Base-by-base conservation (phyloP, 2,797 vertebrate species). In the Lemur catta region DNA sequence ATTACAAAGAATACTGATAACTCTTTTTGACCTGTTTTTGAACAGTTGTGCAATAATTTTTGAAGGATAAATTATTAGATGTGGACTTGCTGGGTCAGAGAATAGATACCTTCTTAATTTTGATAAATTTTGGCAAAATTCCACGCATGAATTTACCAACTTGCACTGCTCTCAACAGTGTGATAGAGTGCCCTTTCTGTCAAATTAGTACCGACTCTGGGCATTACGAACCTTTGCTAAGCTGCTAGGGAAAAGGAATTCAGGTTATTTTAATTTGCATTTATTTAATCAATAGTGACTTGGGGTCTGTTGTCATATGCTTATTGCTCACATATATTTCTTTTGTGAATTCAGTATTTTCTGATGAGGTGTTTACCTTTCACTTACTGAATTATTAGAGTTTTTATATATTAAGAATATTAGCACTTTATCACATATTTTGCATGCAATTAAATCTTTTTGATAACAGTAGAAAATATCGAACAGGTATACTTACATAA, bases 281-380 rank as follows among this genome's bases (percentile, higher is more conserved):
- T 96, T 96, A 59, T 92, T 97, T 59, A n/a, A 87, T 79, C 30
- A 96, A 33, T 41, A 93, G 48, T 81, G 38, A 78, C 30, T 74
- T 95, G 63, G n/a, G 35, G 30, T 80, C 46, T 55, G 26, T 3
- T 50, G 75, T 84, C 28, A 50, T 69, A 43, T 61, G 61, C 35
- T 74, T 82, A 52, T 75, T 71, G 38, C 89, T 13, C 84, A 93
- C 35, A 55, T 63, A 0, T 65, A 59, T 79, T 97, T 71, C 71
- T 88, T 78, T 84, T 61, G 26, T 46, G 48, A 94, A 84, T 75
- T 89, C 33, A 43, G 0, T 90, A 67, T 91, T 78, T 95, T 86
- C n/a, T 86, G 55, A 69, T 59, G 38, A 91, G 9, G 3, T 78
- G 46, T 55, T 88, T 91, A 76, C 80, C 20, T 71, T 93, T 78